Conservation (phyloP, 2,113 vertebrate genomes). For the Hydrolagus affinis region DNA sequence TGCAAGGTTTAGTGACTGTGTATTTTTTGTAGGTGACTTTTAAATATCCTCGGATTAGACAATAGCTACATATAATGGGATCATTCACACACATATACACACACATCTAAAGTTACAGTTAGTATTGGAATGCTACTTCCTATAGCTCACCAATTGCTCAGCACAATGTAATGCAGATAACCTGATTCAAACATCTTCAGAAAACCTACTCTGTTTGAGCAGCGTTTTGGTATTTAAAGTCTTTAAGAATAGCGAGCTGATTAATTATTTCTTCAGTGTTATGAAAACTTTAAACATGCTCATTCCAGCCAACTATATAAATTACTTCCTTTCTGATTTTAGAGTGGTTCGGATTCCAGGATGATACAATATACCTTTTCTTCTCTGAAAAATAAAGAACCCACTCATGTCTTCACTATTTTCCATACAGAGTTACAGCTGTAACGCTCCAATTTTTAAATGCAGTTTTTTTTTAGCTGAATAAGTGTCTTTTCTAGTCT, state of each 20-base stretch:
- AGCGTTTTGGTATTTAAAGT: too few species aligned
- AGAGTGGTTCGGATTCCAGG: not conserved
- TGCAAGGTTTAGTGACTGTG: too few species aligned
- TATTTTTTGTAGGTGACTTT: too few species aligned
- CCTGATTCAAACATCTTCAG: not conserved
- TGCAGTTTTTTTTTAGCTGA: not conserved
- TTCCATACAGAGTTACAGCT: not conserved
- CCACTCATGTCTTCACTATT: not conserved
- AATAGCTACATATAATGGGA: not conserved
- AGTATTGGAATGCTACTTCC: not conserved
- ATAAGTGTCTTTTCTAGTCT: conserved; percentile 44
- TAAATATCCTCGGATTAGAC: too few species aligned
- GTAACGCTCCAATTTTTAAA: not conserved
- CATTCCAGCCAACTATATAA: not conserved
- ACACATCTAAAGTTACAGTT: not conserved
- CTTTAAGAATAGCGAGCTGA: not conserved
- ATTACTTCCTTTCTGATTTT: not conserved
- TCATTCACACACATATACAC: not conserved
- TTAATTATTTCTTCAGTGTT: not conserved
- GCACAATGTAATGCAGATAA: not conserved
- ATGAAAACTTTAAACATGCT: not conserved
- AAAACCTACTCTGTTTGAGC: not conserved
- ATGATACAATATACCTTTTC: not conserved
- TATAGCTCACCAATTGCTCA: not conserved
- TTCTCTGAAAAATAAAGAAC: not conserved